Percentiles rank a stretch among this genome's conserved stretches.
Evolutionary conservation across 2,888 invertebrate species (phyloP).

Genomic region (Cloeon dipterum): DNA sequence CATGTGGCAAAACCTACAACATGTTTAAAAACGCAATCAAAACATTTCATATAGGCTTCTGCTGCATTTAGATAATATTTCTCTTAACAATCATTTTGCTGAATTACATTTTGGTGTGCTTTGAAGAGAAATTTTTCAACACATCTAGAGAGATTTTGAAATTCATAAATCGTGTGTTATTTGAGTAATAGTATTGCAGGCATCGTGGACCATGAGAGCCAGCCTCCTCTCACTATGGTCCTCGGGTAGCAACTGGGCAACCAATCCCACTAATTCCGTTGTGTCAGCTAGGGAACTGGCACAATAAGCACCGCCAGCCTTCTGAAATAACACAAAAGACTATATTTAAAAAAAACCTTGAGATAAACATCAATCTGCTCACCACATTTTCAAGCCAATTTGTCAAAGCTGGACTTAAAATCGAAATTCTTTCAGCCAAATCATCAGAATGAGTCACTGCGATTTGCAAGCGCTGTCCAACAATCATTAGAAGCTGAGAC

Average conservation of each 20-base stretch:
- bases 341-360: not conserved
- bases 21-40: no score
- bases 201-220: not conserved
- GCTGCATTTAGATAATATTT: no score
- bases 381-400: not conserved
- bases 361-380: not conserved
- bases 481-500: slow-evolving; percentile 47
- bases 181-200: no score
- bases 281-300: not conserved
- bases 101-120: no score
- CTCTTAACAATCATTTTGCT: no score
- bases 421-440: slow-evolving; percentile 10
- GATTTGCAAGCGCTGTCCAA: slow-evolving; percentile 36
- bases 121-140: no score
- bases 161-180: no score
- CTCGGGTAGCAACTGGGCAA: not conserved
- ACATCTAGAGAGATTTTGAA: no score
- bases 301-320: not conserved
- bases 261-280: not conserved
- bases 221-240: not conserved
- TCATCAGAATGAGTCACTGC: slow-evolving; percentile 30
- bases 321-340: not conserved
- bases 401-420: not conserved
- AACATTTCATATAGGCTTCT: no score
- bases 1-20: no score